Evolutionary conservation across 2,797 vertebrate species (phyloP), one percentile per base, ranked within the genome.

Genomic region (Diplodus sargus): DNA sequence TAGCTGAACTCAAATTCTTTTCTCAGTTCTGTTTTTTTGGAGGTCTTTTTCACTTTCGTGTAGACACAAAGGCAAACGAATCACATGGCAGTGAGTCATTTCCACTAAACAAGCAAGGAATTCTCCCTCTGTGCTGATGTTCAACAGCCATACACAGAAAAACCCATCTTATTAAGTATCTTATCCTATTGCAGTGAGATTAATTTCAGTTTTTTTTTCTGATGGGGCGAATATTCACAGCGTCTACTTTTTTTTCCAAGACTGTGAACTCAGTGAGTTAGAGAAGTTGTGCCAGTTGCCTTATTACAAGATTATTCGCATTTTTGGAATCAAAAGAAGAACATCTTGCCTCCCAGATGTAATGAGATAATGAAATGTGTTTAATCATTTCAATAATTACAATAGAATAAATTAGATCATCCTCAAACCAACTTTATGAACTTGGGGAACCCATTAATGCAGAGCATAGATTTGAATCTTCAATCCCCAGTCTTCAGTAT

Each of bases 341-440:
- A 48, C 53, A 25, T 45, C 2, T n/a, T 74, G 14, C 42, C 15
- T 30, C 34, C 34, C n/a, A 18, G 47, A 48, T 43, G 7, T 34
- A 5, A 51, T 59, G n/a, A 62, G 30, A 66, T 42, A 56, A 78
- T 42, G 25, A 20, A 52, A 18, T 12, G 7, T 28, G 30, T 77
- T 71, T 68, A 66, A 73, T 65, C 7, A 49, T 78, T 65, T 78
- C 45, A 73, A 53, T 42, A 70, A 30, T 48, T 56, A 45, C 22
- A 64, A 65, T 2, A 39, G 39, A 39, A 52, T 2, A 69, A 74
- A 71, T 66, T 1, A n/a, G 23, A 60, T 63, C 34, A 59, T 58
- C 14, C 17, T 64, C 0, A 49, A 67, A 60, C 22, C 49, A 74
- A 25, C 63, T 39, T 49, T 64, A 30, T 74, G 5, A 56, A 62